These are phyloP conservation scores for Notamacropus eugenii DNA, from an alignment of 2,797 vertebrate species.

Conservation along the genomic window DNA sequence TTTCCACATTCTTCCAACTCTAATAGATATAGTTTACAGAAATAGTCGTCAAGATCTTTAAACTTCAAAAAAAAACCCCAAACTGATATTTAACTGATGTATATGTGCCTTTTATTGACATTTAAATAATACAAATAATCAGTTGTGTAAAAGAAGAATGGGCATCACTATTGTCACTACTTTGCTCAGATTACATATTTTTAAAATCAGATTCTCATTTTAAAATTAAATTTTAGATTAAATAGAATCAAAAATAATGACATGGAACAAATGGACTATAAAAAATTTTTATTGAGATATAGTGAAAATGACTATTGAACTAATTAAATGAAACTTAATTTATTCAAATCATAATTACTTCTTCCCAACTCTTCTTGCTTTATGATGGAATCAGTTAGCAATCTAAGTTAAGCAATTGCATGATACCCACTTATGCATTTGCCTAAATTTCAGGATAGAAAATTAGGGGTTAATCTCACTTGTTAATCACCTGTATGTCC, in stretches of 20 bases:
- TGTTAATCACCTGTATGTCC: background rate
- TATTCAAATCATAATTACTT: background rate
- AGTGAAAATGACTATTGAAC: constrained; percentile 29
- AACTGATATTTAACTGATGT: background rate
- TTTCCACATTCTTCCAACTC: constrained; percentile 20
- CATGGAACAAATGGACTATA: constrained; percentile 38
- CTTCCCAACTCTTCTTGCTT: constrained; percentile 4
- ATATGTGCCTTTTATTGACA: constrained; percentile 40
- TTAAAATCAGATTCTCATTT: constrained; percentile 1
- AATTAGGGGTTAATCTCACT: background rate
- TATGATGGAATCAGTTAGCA: background rate
- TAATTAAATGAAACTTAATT: constrained; percentile 16
- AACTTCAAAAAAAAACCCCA: background rate
- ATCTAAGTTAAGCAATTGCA: background rate
- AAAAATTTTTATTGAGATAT: constrained; percentile 12
- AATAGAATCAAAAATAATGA: background rate
- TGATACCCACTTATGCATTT: background rate
- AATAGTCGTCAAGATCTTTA: constrained; percentile 33
- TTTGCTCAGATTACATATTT: constrained; percentile 4
- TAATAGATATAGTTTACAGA: constrained; percentile 21
- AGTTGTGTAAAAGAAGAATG: background rate
- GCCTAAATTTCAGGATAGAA: background rate
- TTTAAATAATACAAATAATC: constrained; percentile 10
- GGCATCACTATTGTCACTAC: background rate
- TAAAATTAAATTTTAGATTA: background rate